phyloP scores from a whole-genome alignment of 2,113 vertebrate genomes.

The Ifrita kowaldi region DNA sequence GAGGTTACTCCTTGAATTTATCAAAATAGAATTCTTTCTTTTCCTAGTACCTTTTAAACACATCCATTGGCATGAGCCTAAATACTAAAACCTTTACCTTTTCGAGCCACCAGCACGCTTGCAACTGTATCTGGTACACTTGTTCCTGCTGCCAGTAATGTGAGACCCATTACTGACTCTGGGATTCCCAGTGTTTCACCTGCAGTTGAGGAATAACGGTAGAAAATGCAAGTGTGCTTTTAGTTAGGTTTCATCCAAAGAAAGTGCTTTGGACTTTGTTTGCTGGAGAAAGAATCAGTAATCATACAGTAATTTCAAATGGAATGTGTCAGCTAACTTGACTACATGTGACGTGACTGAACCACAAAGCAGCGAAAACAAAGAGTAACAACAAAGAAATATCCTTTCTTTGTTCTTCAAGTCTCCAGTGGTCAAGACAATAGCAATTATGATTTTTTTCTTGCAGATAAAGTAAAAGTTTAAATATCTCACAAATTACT shows the following conservation, averaged over 20 bases:
- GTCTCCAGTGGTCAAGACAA: background rate
- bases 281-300: background rate
- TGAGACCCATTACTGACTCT: constrained; percentile 96
- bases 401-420: background rate
- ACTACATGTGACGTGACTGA: background rate
- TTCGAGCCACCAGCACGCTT: constrained; percentile 92
- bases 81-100: constrained; percentile 78
- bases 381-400: background rate
- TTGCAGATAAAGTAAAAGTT: background rate
- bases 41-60: background rate
- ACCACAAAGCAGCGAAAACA: background rate
- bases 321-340: constrained; percentile 40
- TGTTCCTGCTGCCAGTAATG: constrained; percentile 92
- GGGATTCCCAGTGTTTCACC: constrained; percentile 91
- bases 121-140: constrained; percentile 94
- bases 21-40: background rate
- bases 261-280: background rate
- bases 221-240: background rate
- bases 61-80: background rate
- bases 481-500: background rate
- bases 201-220: constrained; percentile 41
- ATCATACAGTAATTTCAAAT: background rate
- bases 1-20: background rate
- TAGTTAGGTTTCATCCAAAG: background rate
- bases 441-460: background rate